Base-by-base conservation (phyloP, 2,113 vertebrate species). In the Sorex fumeus region DNA sequence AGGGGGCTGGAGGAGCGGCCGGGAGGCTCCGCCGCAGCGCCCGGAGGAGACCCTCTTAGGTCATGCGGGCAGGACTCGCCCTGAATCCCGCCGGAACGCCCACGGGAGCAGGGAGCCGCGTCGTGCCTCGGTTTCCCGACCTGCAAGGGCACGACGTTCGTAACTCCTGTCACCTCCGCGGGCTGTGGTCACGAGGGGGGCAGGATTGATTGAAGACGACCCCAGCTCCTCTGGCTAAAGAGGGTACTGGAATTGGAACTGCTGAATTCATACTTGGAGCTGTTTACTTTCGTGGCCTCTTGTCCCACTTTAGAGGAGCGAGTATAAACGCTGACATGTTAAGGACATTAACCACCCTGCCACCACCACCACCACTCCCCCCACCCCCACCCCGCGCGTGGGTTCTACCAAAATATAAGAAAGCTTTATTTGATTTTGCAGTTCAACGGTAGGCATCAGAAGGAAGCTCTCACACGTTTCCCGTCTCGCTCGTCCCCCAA, bases 121-220 rank as follows among this genome's bases (percentile, higher is more conserved):
- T 0, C 71, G 7, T 85, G 85, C 87, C 91, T 97, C 78, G 69
- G 32, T 84, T 91, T 88, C 93, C 96, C 92, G 60, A 93, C 2
- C 36, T 76, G 71, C 84, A 47, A 91, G 90, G 84, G 60, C 83
- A 36, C 25, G 71, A 57, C 23, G 15, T 69, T 66, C 53, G 72
- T 57, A 85, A 40, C 40, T 43, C 66, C 0, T 27, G 71, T 87
- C 84, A 80, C 94, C 79, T 85, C 70, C 60, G 74, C 13, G 15
- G 88, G 93, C 94, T 84, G 96, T 94, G 95, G 94, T 95, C 78
- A 79, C 19, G 27, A 76, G 28, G 71, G 74, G 79, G 4, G 91
- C 87, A 76, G 67, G 81, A 66, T 60, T 85, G 87, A 27, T 32
- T 79, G 70, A 88, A n/a, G 84, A 76, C 32, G 2, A 74, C 32